Conservation (phyloP, 2,113 vertebrate species). For the Psittacara wagleri region DNA sequence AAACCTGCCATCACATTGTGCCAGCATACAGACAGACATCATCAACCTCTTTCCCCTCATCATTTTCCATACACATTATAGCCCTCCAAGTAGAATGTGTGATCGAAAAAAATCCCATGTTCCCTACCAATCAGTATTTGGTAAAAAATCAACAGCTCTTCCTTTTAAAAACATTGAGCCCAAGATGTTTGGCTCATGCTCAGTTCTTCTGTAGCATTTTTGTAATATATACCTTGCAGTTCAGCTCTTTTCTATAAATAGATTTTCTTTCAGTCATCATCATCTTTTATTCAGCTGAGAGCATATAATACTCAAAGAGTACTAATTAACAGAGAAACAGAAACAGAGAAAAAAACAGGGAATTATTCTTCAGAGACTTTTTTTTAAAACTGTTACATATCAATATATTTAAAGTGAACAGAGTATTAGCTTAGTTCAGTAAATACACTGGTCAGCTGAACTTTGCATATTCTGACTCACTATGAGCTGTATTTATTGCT, state of each 20-base stretch:
- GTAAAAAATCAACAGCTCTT: neutral
- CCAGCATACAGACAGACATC: neutral
- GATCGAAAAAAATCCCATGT: neutral
- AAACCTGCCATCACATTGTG: neutral
- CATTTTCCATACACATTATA: neutral
- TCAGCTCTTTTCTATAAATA: constrained; percentile 32
- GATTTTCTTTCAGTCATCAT: constrained; percentile 18
- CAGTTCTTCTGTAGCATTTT: neutral
- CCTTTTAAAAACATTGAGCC: neutral
- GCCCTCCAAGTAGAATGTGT: neutral
- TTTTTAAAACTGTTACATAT: neutral
- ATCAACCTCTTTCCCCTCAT: neutral
- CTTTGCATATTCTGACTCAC: neutral
- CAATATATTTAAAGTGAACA: neutral
- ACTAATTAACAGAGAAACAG: constrained; percentile 2
- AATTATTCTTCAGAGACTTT: neutral
- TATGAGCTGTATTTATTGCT: neutral
- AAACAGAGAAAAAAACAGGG: neutral
- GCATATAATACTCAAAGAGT: neutral
- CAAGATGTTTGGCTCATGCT: neutral
- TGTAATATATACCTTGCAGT: neutral
- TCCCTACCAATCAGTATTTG: neutral
- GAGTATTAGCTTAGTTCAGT: neutral
- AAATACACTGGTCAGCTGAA: neutral
- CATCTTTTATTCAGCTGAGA: constrained; percentile 24